These are phyloP conservation scores for Nomada fabriciana DNA, from an alignment of 2,888 invertebrate species.

Conservation along the genomic window DNA sequence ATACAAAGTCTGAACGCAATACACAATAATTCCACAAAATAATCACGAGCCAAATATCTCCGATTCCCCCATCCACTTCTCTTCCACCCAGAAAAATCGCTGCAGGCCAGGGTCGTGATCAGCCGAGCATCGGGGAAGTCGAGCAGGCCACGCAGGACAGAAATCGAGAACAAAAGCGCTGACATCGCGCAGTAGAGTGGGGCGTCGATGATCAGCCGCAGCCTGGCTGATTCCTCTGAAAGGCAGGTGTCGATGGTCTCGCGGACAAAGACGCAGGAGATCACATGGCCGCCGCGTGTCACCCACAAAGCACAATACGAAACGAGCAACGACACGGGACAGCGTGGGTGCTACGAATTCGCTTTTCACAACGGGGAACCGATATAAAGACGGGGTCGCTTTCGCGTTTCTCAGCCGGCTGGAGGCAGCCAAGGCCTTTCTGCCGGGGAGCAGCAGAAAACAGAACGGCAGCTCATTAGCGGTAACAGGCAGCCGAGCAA, in stretches of 20 bases:
- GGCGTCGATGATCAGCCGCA: constrained; percentile 25
- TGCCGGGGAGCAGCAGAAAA: constrained; percentile 72
- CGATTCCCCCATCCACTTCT: not conserved
- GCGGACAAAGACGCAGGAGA: constrained; percentile 13
- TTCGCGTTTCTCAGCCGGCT: constrained; percentile 56
- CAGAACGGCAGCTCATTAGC: constrained; percentile 82
- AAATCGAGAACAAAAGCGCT: constrained; percentile 16
- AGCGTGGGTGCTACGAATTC: constrained; percentile 54
- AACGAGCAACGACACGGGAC: not conserved
- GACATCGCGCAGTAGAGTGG: not conserved
- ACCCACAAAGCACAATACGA: not conserved
- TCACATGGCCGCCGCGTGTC: constrained; percentile 17
- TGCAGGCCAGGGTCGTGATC: constrained; percentile 4
- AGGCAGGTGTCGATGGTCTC: constrained; percentile 10
- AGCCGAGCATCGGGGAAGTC: not conserved
- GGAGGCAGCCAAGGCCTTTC: constrained; percentile 57
- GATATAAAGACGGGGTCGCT: constrained; percentile 73
- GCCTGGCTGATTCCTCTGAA: not conserved
- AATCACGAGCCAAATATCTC: not conserved
- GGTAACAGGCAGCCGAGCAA: constrained; percentile 80
- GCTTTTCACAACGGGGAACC: constrained; percentile 66
- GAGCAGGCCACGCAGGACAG: not conserved
- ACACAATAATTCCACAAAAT: not conserved
- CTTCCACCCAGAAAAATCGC: not conserved
- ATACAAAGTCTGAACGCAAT: too few relatives aligned